Conservation (phyloP, 1,140 invertebrate genomes). For the Sycophila sp. region DNA sequence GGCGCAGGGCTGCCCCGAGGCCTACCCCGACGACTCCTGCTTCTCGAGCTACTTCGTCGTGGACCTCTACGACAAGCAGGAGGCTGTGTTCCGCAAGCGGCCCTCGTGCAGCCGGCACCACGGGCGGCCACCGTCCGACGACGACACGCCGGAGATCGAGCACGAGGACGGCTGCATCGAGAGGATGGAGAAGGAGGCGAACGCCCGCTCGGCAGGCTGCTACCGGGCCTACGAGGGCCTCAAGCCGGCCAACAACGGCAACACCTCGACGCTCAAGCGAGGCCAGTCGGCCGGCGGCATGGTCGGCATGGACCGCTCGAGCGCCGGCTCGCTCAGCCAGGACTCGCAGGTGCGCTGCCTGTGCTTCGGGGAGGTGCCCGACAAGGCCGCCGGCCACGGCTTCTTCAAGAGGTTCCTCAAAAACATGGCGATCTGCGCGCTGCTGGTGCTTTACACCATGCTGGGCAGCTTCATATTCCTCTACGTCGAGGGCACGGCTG, state of each 20-base stretch:
- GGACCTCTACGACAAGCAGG: constrained; percentile 14
- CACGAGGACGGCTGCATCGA: background rate
- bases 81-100: background rate
- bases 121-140: background rate
- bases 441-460: constrained; percentile 90
- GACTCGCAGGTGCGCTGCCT: constrained; percentile 69
- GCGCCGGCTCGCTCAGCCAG: constrained; percentile 40
- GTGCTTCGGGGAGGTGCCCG: constrained; percentile 63
- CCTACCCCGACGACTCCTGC: background rate
- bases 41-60: constrained; percentile 17
- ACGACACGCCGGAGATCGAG: background rate
- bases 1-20: background rate
- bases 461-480: constrained; percentile 93
- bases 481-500: constrained; percentile 81
- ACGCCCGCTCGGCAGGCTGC: constrained; percentile 57
- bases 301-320: background rate
- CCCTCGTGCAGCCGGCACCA: background rate
- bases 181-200: constrained; percentile 58
- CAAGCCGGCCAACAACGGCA: constrained; percentile 65
- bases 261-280: constrained; percentile 65
- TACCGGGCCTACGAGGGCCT: constrained; percentile 63
- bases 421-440: constrained; percentile 86
- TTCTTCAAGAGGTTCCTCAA: constrained; percentile 80
- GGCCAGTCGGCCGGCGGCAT: background rate
- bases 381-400: constrained; percentile 62